Base-by-base conservation (phyloP, 2,797 vertebrate species). In the Scarus forsteni region DNA sequence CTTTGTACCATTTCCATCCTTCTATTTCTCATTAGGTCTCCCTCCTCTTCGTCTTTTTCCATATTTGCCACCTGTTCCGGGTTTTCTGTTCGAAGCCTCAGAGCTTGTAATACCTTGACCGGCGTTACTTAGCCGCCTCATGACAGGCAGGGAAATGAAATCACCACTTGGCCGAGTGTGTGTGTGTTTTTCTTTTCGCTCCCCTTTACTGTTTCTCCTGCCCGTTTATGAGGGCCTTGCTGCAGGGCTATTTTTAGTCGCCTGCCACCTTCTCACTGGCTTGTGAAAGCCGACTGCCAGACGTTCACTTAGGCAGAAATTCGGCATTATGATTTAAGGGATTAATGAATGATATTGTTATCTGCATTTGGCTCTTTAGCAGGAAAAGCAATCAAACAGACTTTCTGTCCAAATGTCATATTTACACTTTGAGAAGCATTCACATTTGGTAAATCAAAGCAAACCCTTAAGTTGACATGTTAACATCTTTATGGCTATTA, bases 61-160 rank as follows among this genome's bases (percentile, higher is more conserved):
- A 88, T 87, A 90, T 91, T 91, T 87, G 76, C 84, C 79, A 85
- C 85, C 88, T 87, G 81, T 73, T 77, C 66, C 77, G 73, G 75
- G 86, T 80, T n/a, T 86, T 84, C 81, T 84, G 83, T 85, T 86
- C 59, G 53, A 69, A 78, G 73, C 74, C 75, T 66, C 67, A 19
- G 59, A 75, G 65, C 81, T 72, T 82, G 82, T 91, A 90, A 91
- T 87, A 83, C 86, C 89, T 84, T 70, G 87, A 85, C 87, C 82
- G 75, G 85, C 90, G 90, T 92, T 89, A 92, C 91, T 91, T 90
- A 90, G 90, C 81, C 15, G 56, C 19, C 57, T 78, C 77, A 71
- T 89, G 90, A 91, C 89, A 91, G 89, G 87, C 76, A 79, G 84
- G 84, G 84, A 93, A 92, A 93, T 91, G 84, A 91, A 93, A 93